These are phyloP conservation scores for Mesitornis unicolor DNA, from an alignment of 2,113 vertebrate genomes.

Conservation along the genomic window DNA sequence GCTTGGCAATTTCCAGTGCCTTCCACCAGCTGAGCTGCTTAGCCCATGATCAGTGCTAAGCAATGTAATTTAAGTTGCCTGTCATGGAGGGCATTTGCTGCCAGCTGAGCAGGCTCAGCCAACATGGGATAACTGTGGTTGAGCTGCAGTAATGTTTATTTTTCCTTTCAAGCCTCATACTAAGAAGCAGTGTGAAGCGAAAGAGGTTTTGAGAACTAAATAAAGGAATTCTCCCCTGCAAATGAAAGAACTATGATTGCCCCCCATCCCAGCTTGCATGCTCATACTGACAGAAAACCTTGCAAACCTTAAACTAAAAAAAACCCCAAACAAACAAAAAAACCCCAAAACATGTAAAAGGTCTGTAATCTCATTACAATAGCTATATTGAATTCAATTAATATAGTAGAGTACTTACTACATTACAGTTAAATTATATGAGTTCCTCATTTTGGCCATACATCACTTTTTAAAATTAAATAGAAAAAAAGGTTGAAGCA, in stretches of 20 bases:
- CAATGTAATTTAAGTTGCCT: neutral
- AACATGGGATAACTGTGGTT: neutral
- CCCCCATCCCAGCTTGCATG: fast-evolving
- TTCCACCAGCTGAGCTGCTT: neutral
- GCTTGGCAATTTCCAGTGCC: neutral
- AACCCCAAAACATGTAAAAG: neutral
- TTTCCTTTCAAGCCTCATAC: neutral
- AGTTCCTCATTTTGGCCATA: neutral
- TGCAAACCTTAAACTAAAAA: neutral
- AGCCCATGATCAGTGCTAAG: neutral
- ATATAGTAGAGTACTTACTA: neutral
- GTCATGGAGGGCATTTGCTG: neutral
- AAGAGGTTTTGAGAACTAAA: neutral
- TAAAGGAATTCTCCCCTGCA: neutral
- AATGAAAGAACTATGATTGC: neutral
- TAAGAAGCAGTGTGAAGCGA: neutral
- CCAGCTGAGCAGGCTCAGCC: neutral
- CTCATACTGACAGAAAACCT: neutral
- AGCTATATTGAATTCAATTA: neutral
- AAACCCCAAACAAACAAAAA: too few relatives aligned
- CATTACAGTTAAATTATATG: neutral
- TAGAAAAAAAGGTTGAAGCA: neutral
- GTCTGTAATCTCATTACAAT: neutral
- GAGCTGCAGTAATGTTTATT: neutral
- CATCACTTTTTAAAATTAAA: neutral